phyloP scores from a whole-genome alignment of 2,113 vertebrate genomes.

The Eurypyga helias region DNA sequence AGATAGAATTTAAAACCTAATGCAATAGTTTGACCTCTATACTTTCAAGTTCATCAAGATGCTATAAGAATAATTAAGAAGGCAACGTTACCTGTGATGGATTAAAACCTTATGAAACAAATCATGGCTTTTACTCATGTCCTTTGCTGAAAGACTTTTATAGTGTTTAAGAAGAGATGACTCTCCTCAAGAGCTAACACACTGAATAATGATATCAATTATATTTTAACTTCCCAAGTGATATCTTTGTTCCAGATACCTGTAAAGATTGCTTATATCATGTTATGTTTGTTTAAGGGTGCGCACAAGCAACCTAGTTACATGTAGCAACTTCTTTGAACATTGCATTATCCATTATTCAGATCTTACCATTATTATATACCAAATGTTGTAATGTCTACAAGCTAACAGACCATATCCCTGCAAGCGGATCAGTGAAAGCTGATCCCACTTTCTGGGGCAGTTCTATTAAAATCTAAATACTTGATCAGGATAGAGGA shows the following conservation, averaged over 20 bases:
- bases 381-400: background rate
- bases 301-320: background rate
- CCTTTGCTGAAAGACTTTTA: background rate
- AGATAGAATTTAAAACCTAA: background rate
- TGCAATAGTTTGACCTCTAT: background rate
- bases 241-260: background rate
- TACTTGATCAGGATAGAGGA: background rate
- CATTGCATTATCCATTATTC: background rate
- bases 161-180: background rate
- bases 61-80: background rate
- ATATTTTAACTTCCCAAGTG: background rate
- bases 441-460: background rate
- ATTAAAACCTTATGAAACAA: background rate
- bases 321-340: background rate
- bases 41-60: background rate
- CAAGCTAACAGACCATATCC: background rate
- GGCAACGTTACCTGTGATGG: background rate
- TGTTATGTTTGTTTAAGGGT: background rate
- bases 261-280: background rate
- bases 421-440: background rate
- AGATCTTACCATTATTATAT: background rate
- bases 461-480: background rate
- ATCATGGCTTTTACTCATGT: background rate
- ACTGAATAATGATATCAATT: background rate
- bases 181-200: background rate